Evolutionary conservation across 2,888 invertebrate species (phyloP).

Genomic region (Calliphora vomitoria): DNA sequence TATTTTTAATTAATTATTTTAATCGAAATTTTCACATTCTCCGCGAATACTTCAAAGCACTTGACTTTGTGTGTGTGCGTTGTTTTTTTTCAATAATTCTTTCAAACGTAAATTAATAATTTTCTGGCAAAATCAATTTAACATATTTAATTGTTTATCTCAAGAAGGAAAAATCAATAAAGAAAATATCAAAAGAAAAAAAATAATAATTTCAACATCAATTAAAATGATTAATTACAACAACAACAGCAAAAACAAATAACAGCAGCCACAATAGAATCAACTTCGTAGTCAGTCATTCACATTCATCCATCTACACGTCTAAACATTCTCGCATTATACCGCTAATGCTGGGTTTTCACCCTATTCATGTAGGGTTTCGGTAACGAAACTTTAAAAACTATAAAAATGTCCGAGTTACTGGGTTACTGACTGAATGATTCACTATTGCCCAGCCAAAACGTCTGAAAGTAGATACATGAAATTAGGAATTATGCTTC

Average conservation of each 20-base stretch:
- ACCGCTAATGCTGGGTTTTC: background rate
- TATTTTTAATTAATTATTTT: background rate
- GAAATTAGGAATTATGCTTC: no score
- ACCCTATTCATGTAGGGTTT: no score
- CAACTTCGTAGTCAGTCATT: slow-evolving; percentile 15
- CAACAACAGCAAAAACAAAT: slow-evolving; percentile 2
- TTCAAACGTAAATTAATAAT: background rate
- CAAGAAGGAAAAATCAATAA: slow-evolving; percentile 34
- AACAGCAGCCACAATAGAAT: slow-evolving; percentile 27
- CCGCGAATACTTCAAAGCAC: background rate
- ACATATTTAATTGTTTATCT: slow-evolving; percentile 27
- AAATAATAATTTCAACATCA: slow-evolving; percentile 55
- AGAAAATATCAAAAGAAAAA: slow-evolving; percentile 10
- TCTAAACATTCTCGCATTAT: background rate
- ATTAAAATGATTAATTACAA: slow-evolving; percentile 66
- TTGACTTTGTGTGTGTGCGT: background rate
- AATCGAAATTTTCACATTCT: background rate
- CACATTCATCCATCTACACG: background rate
- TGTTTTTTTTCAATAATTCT: background rate
- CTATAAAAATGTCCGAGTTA: no score
- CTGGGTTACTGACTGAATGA: no score
- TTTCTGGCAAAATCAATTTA: slow-evolving; percentile 19
- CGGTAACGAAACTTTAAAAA: no score
- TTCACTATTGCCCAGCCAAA: no score
- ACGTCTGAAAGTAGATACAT: no score